These are phyloP conservation scores for Gymnogyps californianus DNA, from an alignment of 2,113 vertebrate genomes.

Conservation along the genomic window DNA sequence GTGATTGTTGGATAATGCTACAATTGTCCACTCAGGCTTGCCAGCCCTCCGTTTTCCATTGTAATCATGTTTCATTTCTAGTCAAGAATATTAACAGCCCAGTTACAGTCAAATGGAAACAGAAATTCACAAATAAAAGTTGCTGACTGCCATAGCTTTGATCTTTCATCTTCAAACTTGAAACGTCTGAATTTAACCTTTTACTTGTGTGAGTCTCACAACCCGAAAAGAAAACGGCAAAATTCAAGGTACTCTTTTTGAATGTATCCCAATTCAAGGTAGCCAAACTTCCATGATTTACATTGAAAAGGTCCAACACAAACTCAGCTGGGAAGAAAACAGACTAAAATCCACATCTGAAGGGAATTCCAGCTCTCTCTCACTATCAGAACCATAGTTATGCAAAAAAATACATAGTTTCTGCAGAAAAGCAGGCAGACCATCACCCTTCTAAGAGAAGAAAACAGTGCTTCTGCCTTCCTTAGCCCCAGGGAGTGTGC, in stretches of 20 bases:
- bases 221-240: not conserved
- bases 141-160: not conserved
- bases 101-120: not conserved
- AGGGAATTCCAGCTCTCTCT: not conserved
- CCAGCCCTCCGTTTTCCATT: not conserved
- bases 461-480: not conserved
- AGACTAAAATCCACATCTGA: not conserved
- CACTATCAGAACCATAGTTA: not conserved
- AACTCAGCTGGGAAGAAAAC: not conserved
- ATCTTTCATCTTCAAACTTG: not conserved
- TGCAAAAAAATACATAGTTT: not conserved
- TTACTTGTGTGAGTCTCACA: not conserved
- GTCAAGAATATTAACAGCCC: not conserved
- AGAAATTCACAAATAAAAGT: not conserved
- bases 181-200: not conserved
- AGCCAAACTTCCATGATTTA: not conserved
- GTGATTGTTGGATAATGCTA: slow-evolving; percentile 21
- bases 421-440: not conserved
- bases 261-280: not conserved
- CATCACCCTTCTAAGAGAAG: not conserved
- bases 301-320: not conserved
- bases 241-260: not conserved
- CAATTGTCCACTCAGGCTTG: not conserved
- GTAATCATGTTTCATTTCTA: slow-evolving; percentile 5
- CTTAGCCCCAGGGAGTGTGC: not conserved